Evolutionary conservation across 1,140 invertebrate genomes (phyloP).

Genomic region (Stenopsyche tienmushanensis): DNA sequence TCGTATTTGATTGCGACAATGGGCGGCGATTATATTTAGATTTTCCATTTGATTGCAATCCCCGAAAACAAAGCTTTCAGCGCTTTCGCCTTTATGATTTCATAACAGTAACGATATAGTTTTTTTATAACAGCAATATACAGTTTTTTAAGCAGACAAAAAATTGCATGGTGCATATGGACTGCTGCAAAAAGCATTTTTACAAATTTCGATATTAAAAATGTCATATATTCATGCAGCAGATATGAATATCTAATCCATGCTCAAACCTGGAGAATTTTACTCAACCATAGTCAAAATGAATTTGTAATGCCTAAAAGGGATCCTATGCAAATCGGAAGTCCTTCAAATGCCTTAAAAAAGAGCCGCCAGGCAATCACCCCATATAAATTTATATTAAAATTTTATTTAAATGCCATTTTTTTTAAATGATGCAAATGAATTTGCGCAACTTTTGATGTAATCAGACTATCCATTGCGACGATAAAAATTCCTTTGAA

Average conservation of each 20-base stretch:
- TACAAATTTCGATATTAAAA: not conserved
- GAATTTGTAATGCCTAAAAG: constrained; percentile 16
- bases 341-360: not conserved
- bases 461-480: no score
- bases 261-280: not conserved
- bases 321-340: constrained; percentile 17
- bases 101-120: not conserved
- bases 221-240: not conserved
- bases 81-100: not conserved
- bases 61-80: not conserved
- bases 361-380: not conserved
- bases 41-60: not conserved
- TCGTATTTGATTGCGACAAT: not conserved
- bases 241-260: not conserved
- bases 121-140: no score
- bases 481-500: not conserved
- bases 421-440: not conserved
- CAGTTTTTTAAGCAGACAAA: constrained; percentile 7
- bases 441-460: no score
- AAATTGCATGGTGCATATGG: not conserved
- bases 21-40: not conserved
- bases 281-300: constrained; percentile 4
- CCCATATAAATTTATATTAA: not conserved
- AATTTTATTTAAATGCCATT: not conserved
- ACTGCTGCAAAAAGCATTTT: not conserved